Evolutionary conservation across 1,140 invertebrate species (phyloP), one percentile per base, ranked within the genome.

Genomic region (Neelides sp.): DNA sequence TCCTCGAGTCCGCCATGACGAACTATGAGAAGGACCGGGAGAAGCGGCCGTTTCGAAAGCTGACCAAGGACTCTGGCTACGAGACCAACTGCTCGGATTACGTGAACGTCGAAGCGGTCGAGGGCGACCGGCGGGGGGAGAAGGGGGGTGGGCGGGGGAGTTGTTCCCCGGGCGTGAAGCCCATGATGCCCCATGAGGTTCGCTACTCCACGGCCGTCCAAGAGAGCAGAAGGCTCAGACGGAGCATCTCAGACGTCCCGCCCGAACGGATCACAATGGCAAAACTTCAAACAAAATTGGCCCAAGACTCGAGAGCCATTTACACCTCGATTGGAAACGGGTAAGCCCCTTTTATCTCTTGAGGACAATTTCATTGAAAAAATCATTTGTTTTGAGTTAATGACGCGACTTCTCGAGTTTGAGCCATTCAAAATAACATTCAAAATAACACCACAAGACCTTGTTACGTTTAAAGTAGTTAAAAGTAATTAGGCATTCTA

Each of bases 1-100:
- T 2, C 20, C 15, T 10, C 28, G 19, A 35, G 22, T 12, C 4
- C 45, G 47, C 30, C 27, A 50, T 45, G 30, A 42, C 49, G 4
- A 42, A 61, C 17, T 56, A 57, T 13, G 54, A 57, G 15, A 58
- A 53, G 20, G 57, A 61, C 15, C 46, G 55, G 19, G 62, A 64
- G 23, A 50, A 63, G 17, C 54, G 65, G 22, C 28, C 40, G 13
- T 64, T 64, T 8, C 45, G 65, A 24, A 66, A 66, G 42, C 40
- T 66, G 8, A 65, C 65, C 1, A 66, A 67, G 37, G 65, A 67
- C 56, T 66, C 65, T n/a, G 65, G 65, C 3, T 66, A 66, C 50
- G 64, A 67, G 47, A 66, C 64, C 1, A 52, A 41, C 35, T 47
- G 40, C 52, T 61, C 50, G 7, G 55, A 57, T 22, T 57, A 57